These are phyloP conservation scores for Gastrophryne carolinensis DNA, from an alignment of 2,797 vertebrate species.

Conservation along the genomic window DNA sequence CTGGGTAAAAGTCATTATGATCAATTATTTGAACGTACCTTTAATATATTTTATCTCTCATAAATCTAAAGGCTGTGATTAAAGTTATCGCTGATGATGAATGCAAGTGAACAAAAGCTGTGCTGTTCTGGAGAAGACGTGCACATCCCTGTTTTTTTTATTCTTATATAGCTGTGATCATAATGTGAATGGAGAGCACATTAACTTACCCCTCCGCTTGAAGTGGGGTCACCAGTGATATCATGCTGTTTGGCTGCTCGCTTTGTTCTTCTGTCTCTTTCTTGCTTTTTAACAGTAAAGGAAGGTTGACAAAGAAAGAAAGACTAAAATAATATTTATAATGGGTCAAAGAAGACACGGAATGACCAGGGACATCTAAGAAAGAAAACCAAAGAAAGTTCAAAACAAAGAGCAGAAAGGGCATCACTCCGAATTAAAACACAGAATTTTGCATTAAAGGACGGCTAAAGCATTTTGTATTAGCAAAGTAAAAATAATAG, in stretches of 20 bases:
- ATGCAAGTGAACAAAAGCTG: background rate
- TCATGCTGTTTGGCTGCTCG: background rate
- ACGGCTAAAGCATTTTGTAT: too few relatives aligned
- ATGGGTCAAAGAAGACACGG: background rate
- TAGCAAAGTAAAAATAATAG: too few relatives aligned
- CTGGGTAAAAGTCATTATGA: background rate
- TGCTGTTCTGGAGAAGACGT: background rate
- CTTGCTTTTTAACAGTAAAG: background rate
- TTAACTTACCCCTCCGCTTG: background rate
- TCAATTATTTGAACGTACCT: background rate
- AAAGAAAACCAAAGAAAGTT: too few relatives aligned
- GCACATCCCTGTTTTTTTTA: background rate
- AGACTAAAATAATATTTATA: background rate
- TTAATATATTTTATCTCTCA: background rate
- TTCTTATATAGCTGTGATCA: background rate
- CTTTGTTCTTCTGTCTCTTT: conserved; percentile 21
- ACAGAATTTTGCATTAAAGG: too few relatives aligned
- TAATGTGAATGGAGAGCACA: conserved; percentile 1
- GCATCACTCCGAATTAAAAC: too few relatives aligned
- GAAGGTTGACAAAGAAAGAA: background rate
- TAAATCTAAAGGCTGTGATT: background rate
- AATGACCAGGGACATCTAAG: background rate
- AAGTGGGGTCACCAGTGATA: background rate
- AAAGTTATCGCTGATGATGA: background rate
- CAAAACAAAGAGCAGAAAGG: too few relatives aligned